Conservation (phyloP, 2,797 vertebrate species). For the Diplodus sargus region DNA sequence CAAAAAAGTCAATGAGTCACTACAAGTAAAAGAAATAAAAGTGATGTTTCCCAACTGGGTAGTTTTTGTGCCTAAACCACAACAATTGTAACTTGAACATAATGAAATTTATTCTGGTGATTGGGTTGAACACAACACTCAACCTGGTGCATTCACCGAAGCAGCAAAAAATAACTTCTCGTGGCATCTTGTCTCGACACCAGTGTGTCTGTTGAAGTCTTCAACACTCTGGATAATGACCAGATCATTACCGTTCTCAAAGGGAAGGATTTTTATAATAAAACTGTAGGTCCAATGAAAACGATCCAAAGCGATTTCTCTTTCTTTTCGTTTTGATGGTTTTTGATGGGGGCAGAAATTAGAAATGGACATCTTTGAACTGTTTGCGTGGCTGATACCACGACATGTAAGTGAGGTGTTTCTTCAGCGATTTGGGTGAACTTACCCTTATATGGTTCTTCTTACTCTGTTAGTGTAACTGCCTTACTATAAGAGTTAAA, state of each 20-base stretch:
- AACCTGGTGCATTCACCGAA: too few species aligned
- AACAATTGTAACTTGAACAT: too few species aligned
- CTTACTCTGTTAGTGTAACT: slow-evolving; percentile 1
- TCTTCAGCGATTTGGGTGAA: slow-evolving; percentile 2
- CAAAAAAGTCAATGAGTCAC: too few species aligned
- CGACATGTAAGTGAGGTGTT: background rate
- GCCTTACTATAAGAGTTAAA: background rate
- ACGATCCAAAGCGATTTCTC: background rate
- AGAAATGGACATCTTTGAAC: background rate
- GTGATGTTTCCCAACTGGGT: too few species aligned
- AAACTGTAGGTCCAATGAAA: background rate
- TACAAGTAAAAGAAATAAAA: too few species aligned
- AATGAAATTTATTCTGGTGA: too few species aligned
- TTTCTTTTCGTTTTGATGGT: background rate
- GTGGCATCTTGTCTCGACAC: too few species aligned
- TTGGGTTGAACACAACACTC: too few species aligned
- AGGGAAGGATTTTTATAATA: background rate
- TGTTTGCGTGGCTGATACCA: background rate
- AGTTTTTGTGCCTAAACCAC: too few species aligned
- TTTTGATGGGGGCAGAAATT: background rate
- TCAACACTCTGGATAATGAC: background rate
- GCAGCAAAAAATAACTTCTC: too few species aligned
- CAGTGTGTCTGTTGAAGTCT: too few species aligned
- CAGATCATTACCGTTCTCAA: background rate
- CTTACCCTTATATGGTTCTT: slow-evolving; percentile 2